A percentile compares a stretch with the other conserved stretches of the same genome.
These are phyloP conservation scores for Muscidifurax raptorellus DNA, from an alignment of 1,140 invertebrate species.

Conservation along the genomic window DNA sequence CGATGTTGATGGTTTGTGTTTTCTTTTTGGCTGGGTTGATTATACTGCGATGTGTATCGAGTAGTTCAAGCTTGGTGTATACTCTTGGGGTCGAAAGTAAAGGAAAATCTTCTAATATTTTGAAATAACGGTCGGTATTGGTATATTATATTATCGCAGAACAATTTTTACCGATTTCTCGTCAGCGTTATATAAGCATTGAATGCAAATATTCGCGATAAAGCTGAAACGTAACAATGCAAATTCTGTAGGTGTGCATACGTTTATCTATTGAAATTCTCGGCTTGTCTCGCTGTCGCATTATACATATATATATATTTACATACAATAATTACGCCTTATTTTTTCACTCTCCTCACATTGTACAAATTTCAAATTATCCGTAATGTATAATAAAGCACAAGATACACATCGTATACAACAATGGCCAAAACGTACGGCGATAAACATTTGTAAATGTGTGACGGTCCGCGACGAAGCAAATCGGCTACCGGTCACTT, in stretches of 20 bases:
- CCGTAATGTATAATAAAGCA: no score
- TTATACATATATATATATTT: neutral
- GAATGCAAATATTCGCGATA: constrained; percentile 34
- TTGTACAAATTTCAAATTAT: neutral
- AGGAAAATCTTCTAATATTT: no score
- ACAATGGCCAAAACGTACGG: neutral
- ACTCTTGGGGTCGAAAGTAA: no score
- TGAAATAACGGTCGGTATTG: no score
- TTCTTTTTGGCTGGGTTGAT: neutral
- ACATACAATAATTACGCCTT: neutral
- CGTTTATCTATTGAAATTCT: neutral
- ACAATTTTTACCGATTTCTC: neutral
- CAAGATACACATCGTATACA: no score
- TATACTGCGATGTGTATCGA: neutral
- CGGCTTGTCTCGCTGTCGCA: neutral
- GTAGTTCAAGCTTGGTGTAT: no score
- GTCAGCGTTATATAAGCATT: constrained; percentile 14
- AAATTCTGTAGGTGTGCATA: constrained; percentile 10
- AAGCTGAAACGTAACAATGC: constrained; percentile 8
- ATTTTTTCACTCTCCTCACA: neutral
- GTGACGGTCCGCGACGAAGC: no score
- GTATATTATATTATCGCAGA: no score
- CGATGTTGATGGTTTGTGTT: neutral
- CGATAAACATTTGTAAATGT: neutral
- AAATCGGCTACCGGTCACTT: neutral